These are phyloP conservation scores for Chrysaora quinquecirrha DNA, from an alignment of 30 jellyfish, hydroid and myxozoan genomes.

Conservation along the genomic window DNA sequence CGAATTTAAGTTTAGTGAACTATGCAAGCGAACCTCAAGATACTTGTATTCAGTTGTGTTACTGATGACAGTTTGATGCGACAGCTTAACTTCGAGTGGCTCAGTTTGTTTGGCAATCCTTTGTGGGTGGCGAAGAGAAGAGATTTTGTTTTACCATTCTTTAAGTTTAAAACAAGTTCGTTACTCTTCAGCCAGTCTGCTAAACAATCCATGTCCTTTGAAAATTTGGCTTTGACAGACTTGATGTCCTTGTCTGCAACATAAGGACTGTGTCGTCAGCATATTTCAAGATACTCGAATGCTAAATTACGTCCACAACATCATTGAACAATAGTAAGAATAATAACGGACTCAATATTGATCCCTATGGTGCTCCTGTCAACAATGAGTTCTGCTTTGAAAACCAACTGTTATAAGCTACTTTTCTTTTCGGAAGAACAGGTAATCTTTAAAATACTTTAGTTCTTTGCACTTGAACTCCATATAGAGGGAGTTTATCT, in stretches of 20 bases:
- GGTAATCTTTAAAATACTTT: slow-evolving; percentile 54
- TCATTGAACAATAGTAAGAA: not conserved
- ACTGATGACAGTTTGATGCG: slow-evolving; percentile 51
- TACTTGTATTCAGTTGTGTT: slow-evolving; percentile 35
- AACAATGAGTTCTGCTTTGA: slow-evolving; percentile 38
- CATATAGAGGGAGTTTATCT: no score
- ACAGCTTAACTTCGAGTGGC: slow-evolving; percentile 34
- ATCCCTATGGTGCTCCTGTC: no score
- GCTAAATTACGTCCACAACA: not conserved
- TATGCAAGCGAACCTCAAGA: slow-evolving; percentile 23
- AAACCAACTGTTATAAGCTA: slow-evolving; percentile 41
- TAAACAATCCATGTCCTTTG: no score
- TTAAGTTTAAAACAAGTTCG: no score
- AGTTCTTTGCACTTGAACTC: slow-evolving; percentile 62
- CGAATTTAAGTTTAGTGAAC: slow-evolving; percentile 19
- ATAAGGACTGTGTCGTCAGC: not conserved
- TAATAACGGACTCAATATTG: not conserved
- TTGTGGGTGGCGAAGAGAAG: not conserved
- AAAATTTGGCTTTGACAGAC: no score
- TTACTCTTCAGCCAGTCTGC: no score
- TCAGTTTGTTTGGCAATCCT: slow-evolving; percentile 17
- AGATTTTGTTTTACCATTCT: not conserved
- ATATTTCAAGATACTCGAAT: not conserved
- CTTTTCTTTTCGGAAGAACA: slow-evolving; percentile 29
- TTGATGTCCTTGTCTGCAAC: not conserved